Evolutionary conservation across 2,113 vertebrate genomes (phyloP).

Genomic region (Hyperopisus bebe): DNA sequence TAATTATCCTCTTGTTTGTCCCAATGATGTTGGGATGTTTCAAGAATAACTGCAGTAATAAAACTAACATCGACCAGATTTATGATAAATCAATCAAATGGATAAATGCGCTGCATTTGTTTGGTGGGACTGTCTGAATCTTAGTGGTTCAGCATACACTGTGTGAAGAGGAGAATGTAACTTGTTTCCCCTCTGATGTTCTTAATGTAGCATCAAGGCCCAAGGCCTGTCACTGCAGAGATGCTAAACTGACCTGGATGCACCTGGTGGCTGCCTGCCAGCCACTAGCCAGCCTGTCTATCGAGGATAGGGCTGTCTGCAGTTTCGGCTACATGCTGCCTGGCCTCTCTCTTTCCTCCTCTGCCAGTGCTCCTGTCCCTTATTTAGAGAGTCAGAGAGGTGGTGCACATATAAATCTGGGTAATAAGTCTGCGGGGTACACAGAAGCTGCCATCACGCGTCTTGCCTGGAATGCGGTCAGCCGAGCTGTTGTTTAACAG

Average conservation of each 20-base stretch:
- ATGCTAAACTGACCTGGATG: background rate
- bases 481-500: background rate
- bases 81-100: background rate
- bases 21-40: background rate
- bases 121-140: background rate
- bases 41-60: background rate
- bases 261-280: background rate
- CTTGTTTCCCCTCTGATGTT: background rate
- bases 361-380: background rate
- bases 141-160: background rate
- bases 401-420: background rate
- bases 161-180: background rate
- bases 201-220: background rate
- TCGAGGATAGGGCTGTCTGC: background rate
- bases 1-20: background rate
- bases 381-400: background rate
- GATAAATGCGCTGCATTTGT: background rate
- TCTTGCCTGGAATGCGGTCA: background rate
- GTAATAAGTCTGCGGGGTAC: background rate
- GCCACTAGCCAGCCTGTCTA: background rate
- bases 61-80: background rate
- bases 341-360: background rate
- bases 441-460: background rate
- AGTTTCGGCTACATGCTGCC: background rate
- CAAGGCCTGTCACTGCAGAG: background rate